Evolutionary conservation across 2,888 invertebrate species (phyloP).

Genomic region (Polydrusus cervinus): DNA sequence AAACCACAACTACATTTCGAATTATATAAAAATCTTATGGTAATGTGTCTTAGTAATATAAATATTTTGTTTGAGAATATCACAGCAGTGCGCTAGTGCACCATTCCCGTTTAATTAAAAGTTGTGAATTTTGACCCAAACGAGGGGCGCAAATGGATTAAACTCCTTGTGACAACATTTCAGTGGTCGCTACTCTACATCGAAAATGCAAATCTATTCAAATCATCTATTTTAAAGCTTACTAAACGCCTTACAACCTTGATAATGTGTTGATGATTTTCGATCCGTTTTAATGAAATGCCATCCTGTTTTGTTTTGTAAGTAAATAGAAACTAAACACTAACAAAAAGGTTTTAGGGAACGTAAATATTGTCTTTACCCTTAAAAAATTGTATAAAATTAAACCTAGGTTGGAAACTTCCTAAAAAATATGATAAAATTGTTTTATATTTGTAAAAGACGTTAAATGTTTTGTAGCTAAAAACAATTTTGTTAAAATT

Average conservation of each 20-base stretch:
- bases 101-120: conserved; percentile 23
- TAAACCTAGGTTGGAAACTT: too few species aligned
- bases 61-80: too few species aligned
- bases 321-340: conserved; percentile 10
- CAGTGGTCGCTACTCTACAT: conserved; percentile 6
- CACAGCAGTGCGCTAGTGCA: too few species aligned
- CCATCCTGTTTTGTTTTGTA: conserved; percentile 31
- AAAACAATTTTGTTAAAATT: too few species aligned
- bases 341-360: conserved; percentile 13
- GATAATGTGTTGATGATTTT: conserved; percentile 29
- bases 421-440: too few species aligned
- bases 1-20: too few species aligned
- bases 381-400: background rate
- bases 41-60: too few species aligned
- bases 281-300: conserved; percentile 1
- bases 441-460: too few species aligned
- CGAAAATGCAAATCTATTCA: conserved; percentile 38
- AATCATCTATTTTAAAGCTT: conserved; percentile 31
- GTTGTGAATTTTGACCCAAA: conserved; percentile 31
- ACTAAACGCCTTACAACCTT: background rate
- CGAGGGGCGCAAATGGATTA: conserved; percentile 25
- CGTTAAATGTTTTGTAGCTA: too few species aligned
- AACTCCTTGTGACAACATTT: conserved; percentile 33
- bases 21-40: too few species aligned
- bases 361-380: background rate